phyloP scores from a whole-genome alignment of 2,797 vertebrate genomes.

The Pipistrellus pipistrellus region DNA sequence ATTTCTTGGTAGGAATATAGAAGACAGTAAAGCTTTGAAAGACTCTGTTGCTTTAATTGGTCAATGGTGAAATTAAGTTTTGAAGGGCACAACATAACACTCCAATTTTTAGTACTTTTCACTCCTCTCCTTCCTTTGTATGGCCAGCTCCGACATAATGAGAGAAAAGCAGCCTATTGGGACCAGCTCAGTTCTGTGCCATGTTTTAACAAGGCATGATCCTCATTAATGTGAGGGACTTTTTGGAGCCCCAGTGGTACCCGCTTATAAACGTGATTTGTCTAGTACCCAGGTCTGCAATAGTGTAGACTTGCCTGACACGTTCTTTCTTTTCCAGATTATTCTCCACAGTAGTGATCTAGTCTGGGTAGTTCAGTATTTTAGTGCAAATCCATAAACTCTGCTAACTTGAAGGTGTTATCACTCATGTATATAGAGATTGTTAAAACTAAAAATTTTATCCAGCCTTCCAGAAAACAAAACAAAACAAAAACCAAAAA shows the following conservation, averaged over 20 bases:
- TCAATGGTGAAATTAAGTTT: background rate
- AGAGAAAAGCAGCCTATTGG: constrained; percentile 12
- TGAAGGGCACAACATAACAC: background rate
- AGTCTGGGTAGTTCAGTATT: background rate
- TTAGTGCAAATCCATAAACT: background rate
- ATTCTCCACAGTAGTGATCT: background rate
- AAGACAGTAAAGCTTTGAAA: background rate
- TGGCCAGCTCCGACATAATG: constrained; percentile 28
- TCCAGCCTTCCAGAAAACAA: background rate
- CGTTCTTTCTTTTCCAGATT: background rate
- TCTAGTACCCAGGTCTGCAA: background rate
- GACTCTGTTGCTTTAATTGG: background rate
- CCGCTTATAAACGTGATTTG: background rate
- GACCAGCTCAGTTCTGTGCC: background rate
- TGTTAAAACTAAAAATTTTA: constrained; percentile 1
- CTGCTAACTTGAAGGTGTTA: background rate
- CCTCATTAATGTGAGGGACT: constrained; percentile 20
- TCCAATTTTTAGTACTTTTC: background rate
- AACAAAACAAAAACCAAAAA: background rate
- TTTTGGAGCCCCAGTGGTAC: background rate
- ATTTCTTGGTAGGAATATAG: background rate
- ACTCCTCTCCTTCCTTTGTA: background rate
- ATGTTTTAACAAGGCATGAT: constrained; percentile 41
- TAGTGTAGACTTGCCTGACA: background rate
- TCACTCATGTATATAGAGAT: background rate